These are phyloP conservation scores for Parasteatoda tepidariorum DNA, from an alignment of 1,140 invertebrate genomes.

Conservation along the genomic window DNA sequence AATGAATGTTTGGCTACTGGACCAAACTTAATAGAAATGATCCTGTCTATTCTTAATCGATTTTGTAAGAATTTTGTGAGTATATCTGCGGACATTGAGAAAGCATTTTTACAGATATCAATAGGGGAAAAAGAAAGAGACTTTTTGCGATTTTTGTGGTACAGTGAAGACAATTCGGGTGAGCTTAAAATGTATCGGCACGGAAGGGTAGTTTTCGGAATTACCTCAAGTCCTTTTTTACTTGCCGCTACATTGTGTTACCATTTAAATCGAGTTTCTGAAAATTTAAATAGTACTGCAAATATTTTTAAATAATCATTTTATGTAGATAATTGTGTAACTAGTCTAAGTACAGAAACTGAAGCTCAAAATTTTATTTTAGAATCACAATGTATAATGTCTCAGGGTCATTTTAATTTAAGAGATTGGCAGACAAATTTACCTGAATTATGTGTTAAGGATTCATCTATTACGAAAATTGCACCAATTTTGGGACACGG, in stretches of 20 bases:
- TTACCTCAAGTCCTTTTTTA: not conserved
- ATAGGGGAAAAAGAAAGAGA: not conserved
- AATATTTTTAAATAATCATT: not conserved
- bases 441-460: not conserved
- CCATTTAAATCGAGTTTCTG: not conserved
- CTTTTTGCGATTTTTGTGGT: slow-evolving; percentile 7
- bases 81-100: not conserved
- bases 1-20: not conserved
- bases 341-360: not conserved
- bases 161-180: not conserved
- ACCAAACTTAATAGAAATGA: slow-evolving; percentile 5
- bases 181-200: not conserved
- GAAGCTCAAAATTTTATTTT: not conserved
- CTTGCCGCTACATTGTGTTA: not conserved
- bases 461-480: not conserved
- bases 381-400: not conserved
- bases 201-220: slow-evolving; percentile 8
- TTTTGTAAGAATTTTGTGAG: not conserved
- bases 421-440: not conserved
- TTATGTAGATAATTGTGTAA: slow-evolving; percentile 15
- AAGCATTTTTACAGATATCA: slow-evolving; percentile 4
- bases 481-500: not conserved
- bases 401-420: not conserved
- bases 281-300: not conserved
- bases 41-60: not conserved